Evolutionary conservation across 2,113 vertebrate species (phyloP).

Genomic region (Formicarius rufipectus): DNA sequence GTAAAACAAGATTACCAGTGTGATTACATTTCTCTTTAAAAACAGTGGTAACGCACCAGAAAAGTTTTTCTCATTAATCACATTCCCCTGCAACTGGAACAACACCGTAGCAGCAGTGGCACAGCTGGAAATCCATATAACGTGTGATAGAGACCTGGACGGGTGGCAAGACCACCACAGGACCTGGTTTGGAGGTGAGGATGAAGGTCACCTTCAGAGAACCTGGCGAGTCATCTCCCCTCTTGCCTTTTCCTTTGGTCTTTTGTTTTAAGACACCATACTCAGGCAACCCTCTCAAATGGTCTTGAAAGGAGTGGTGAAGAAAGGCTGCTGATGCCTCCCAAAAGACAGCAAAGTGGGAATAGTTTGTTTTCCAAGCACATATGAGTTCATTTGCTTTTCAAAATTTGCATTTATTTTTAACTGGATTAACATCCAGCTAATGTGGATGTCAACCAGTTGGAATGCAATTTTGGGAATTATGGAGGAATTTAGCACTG

Average conservation of each 20-base stretch:
- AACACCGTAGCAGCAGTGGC: rapidly evolving
- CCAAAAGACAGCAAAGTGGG: not conserved
- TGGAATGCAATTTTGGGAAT: slow-evolving; percentile 72
- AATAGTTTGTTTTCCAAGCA: slow-evolving; percentile 50
- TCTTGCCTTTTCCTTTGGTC: not conserved
- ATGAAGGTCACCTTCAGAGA: not conserved
- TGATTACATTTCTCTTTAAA: not conserved
- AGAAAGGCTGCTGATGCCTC: not conserved
- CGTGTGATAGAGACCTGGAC: rapidly evolving
- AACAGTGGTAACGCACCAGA: not conserved
- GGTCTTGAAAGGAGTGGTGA: not conserved
- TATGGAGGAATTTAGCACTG: slow-evolving; percentile 53
- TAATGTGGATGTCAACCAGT: slow-evolving; percentile 70
- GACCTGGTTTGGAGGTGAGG: not conserved
- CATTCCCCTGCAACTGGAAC: not conserved
- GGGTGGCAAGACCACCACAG: not conserved
- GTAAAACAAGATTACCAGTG: not conserved
- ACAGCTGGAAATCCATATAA: rapidly evolving
- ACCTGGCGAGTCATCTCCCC: not conserved
- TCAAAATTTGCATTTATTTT: slow-evolving; percentile 70
- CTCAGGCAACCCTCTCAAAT: not conserved
- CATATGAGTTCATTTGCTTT: slow-evolving; percentile 43
- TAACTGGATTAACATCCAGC: slow-evolving; percentile 71
- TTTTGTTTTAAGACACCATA: not conserved
- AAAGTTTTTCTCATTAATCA: not conserved